Evolutionary conservation across 2,113 vertebrate species (phyloP).

Genomic region (Urocynchramus pylzowi): DNA sequence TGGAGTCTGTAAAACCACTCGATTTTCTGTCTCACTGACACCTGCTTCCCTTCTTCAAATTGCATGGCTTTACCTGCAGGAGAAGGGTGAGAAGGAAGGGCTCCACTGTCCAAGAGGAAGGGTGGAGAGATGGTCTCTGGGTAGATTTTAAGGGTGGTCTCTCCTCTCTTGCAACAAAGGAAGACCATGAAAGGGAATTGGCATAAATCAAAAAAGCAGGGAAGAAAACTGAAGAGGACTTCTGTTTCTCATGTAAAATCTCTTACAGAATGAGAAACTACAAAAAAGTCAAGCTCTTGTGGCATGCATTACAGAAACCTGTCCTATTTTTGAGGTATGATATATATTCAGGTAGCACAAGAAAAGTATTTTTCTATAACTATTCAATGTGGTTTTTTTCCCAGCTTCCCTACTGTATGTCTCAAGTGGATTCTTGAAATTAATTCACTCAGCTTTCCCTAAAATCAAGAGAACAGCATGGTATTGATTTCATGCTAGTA

Average conservation of each 20-base stretch:
- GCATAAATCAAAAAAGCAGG: neutral
- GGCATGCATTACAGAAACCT: neutral
- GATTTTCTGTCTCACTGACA: neutral
- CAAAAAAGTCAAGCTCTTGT: neutral
- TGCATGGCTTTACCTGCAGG: neutral
- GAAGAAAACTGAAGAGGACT: neutral
- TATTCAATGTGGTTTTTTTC: neutral
- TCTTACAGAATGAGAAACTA: neutral
- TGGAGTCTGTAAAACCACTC: neutral
- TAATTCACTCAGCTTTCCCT: neutral
- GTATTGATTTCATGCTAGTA: slow-evolving; percentile 42
- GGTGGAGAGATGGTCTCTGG: neutral
- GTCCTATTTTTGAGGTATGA: neutral
- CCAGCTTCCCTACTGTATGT: neutral
- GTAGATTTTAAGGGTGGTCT: too few species aligned
- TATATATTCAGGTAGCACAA: neutral
- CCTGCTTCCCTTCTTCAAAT: neutral
- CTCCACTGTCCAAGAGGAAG: neutral
- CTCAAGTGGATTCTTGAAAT: slow-evolving; percentile 15
- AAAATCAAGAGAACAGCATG: neutral
- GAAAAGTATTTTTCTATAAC: neutral
- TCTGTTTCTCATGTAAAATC: neutral
- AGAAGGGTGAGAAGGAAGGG: neutral
- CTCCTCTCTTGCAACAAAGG: neutral
- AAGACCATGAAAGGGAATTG: neutral